A percentile compares a stretch with the other conserved stretches of the same genome.
Evolutionary conservation across 2,113 vertebrate species (phyloP).

Genomic region (Philantomba maxwellii): DNA sequence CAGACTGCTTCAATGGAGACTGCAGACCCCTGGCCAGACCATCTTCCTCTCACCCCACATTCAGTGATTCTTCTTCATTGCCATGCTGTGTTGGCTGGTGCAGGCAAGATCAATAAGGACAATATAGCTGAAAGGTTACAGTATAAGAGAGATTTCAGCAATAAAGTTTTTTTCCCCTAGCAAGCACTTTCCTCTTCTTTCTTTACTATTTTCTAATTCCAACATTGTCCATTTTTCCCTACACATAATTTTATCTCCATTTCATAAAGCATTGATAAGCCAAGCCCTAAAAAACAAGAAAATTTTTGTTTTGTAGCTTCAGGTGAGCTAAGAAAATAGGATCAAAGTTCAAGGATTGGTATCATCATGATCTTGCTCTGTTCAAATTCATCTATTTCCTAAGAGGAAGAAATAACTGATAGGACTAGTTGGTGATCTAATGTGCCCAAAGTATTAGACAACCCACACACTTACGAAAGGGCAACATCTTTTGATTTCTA

Average conservation of each 20-base stretch:
- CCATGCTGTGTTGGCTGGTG: neutral
- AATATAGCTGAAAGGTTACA: neutral
- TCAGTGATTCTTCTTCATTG: neutral
- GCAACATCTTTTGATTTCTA: neutral
- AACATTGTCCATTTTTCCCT: neutral
- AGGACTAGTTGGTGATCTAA: neutral
- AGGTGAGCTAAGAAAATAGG: neutral
- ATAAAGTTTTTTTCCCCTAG: neutral
- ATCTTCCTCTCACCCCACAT: neutral
- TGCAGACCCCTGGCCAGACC: neutral
- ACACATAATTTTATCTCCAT: neutral
- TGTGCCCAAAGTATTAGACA: neutral
- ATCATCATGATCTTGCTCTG: neutral
- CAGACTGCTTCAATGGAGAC: neutral
- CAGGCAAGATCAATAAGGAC: conserved; percentile 24
- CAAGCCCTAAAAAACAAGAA: neutral
- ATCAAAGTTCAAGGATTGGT: conserved; percentile 22
- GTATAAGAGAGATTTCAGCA: neutral
- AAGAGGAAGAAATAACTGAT: neutral
- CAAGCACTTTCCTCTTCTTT: neutral
- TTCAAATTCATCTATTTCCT: conserved; percentile 39
- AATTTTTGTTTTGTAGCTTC: neutral
- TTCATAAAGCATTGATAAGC: neutral
- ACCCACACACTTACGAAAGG: neutral
- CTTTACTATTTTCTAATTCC: conserved; percentile 7